Evolutionary conservation across 2,797 vertebrate species (phyloP).

Genomic region (Halcyon leucocephala): DNA sequence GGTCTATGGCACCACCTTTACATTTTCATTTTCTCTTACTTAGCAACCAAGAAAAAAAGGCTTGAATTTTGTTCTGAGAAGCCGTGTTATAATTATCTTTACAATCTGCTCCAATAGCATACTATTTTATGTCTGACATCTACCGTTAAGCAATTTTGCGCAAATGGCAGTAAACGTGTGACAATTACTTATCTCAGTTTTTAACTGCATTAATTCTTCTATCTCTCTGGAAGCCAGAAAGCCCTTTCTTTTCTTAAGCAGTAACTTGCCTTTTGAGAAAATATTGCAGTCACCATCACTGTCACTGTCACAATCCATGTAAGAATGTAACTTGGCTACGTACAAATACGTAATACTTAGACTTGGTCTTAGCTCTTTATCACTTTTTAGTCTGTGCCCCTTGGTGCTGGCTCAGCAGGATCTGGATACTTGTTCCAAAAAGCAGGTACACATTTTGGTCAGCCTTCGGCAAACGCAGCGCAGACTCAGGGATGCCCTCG

Average conservation of each 20-base stretch:
- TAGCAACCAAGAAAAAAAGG: background rate
- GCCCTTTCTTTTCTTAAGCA: background rate
- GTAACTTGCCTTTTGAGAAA: background rate
- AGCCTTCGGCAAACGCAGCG: background rate
- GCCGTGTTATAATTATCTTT: conserved; percentile 9
- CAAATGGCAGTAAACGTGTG: background rate
- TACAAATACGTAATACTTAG: background rate
- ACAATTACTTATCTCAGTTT: background rate
- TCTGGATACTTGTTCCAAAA: background rate
- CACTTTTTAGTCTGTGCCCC: background rate
- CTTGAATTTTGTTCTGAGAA: background rate
- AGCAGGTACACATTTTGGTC: background rate
- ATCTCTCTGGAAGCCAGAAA: background rate
- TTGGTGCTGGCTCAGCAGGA: background rate
- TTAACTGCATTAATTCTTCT: background rate
- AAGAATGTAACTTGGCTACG: background rate
- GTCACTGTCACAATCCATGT: background rate
- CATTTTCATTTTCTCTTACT: background rate
- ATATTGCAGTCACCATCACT: background rate
- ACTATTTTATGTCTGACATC: background rate
- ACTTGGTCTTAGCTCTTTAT: background rate
- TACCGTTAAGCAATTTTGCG: background rate
- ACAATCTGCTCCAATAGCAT: background rate
- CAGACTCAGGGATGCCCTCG: background rate
- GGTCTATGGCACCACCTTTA: background rate